These are phyloP conservation scores for Patella caerulea DNA, from an alignment of 2,888 invertebrate species.

Conservation along the genomic window DNA sequence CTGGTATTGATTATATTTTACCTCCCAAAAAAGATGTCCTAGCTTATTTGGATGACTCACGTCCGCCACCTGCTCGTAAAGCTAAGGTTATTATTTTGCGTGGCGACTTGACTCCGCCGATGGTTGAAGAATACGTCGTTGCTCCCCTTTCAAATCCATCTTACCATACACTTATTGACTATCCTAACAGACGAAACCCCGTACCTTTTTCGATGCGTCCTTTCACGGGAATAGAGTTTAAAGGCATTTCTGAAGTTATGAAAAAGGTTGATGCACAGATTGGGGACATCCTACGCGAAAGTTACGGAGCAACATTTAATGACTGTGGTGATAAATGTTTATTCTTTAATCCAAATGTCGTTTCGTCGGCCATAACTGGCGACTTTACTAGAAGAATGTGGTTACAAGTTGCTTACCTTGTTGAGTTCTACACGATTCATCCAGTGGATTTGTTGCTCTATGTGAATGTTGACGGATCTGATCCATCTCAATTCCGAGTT, in stretches of 20 bases:
- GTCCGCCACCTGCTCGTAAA: conserved; percentile 43
- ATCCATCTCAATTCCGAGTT: conserved; percentile 26
- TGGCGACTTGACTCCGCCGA: conserved; percentile 47
- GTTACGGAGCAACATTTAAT: conserved; percentile 31
- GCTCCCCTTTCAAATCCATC: conserved; percentile 40
- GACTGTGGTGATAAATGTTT: conserved; percentile 39
- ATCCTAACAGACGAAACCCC: conserved; percentile 22
- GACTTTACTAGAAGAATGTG: conserved; percentile 33
- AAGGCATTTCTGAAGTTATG: conserved; percentile 16
- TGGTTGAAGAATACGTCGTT: conserved; percentile 31
- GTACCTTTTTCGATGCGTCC: conserved; percentile 39
- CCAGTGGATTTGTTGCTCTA: conserved; percentile 47
- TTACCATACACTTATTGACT: conserved; percentile 18
- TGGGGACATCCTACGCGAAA: conserved; percentile 29
- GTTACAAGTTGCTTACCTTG: conserved; percentile 33
- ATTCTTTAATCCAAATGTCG: conserved; percentile 23
- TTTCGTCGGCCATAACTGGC: conserved; percentile 21
- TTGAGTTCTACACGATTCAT: conserved; percentile 38
- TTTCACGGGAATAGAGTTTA: conserved; percentile 27
- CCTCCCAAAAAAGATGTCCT: conserved; percentile 43
- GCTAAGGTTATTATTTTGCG: conserved; percentile 55
- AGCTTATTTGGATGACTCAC: conserved; percentile 34
- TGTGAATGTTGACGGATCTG: conserved; percentile 27
- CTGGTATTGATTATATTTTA: conserved; percentile 34
- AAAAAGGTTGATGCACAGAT: conserved; percentile 28